A percentile compares a stretch with the other conserved stretches of the same genome.
Conservation (phyloP, 2,888 invertebrate genomes). For the Ochropleura leucogaster region DNA sequence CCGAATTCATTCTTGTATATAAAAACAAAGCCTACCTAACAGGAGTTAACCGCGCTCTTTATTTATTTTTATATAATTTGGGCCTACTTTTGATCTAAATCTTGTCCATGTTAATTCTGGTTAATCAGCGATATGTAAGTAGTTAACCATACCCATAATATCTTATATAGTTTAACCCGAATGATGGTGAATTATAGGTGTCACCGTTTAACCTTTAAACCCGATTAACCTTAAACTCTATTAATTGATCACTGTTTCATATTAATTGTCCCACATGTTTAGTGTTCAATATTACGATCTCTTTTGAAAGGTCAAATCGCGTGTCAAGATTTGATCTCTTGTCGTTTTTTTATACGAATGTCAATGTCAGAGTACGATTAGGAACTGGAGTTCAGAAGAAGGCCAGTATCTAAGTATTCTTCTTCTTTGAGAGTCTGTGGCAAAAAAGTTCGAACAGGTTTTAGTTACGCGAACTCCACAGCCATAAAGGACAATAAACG, state of each 20-base stretch:
- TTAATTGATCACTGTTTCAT: not conserved
- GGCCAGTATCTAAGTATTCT: not conserved
- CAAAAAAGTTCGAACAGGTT: not conserved
- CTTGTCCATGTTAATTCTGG: not conserved
- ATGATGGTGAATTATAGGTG: not conserved
- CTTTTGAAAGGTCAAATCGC: constrained; percentile 20
- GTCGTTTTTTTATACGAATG: not conserved
- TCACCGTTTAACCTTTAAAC: not conserved
- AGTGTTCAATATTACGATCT: not conserved
- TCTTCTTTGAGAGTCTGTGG: not conserved
- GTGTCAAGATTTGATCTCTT: constrained; percentile 15
- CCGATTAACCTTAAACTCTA: not conserved
- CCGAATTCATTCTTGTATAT: not conserved
- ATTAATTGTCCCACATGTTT: not conserved
- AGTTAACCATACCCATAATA: too few species aligned
- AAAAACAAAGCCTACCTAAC: not conserved
- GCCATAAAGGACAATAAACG: not conserved
- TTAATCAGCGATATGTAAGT: not conserved
- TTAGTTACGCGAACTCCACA: not conserved
- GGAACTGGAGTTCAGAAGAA: not conserved
- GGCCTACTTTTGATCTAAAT: too few species aligned
- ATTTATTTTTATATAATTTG: too few species aligned
- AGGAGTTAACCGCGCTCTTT: not conserved
- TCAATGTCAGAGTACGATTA: not conserved
- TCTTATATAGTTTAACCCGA: not conserved